Evolutionary conservation across 2,113 vertebrate species (phyloP), one percentile per base, ranked within the genome.

Genomic region (Callithrix jacchus): DNA sequence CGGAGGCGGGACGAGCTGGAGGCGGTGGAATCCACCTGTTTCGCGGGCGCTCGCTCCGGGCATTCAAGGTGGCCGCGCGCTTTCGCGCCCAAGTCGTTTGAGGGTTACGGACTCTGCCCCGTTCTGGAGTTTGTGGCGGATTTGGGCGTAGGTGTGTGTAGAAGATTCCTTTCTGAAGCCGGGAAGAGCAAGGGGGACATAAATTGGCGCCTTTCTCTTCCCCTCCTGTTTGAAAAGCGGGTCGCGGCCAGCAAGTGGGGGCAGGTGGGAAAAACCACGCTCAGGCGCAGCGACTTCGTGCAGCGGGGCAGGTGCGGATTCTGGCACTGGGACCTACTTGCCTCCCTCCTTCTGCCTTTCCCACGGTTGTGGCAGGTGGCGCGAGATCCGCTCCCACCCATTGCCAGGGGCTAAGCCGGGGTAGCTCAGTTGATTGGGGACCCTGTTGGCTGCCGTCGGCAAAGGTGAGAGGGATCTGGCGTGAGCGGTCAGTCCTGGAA

Each of bases 281-380:
- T 47, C 47, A 47, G 52, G 21, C 3, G 54, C 64, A 14, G 45
- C 32, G 47, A 66, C 25, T 3, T 52, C 1, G 52, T 8, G 16
- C 25, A 27, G 4, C 5, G 0, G 5, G 4, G 12, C 23, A 30
- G 54, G 18, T 66, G 27, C n/a, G 2, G 35, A 14, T 68, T 40
- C n/a, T 74, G 56, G 25, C 17, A 9, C 30, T 0, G 8, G 27
- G 8, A n/a, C 4, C 4, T 4, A 12, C n/a, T 49, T 4, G 37
- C 77, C 18, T 37, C 20, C 25, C 5, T 49, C 32, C 45, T 64
- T 40, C 11, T 21, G 13, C 21, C 17, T 11, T 70, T 61, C 20
- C 9, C 0, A 3, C 35, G 0, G 4, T 32, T 21, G 14, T 3
- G 23, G 12, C n/a, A 20, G 16, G 30, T 0, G 8, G 64, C 17